Percentiles rank a stretch among this genome's conserved stretches.
phyloP scores from a whole-genome alignment of 2,888 invertebrate genomes.

The Emmelina monodactyla region DNA sequence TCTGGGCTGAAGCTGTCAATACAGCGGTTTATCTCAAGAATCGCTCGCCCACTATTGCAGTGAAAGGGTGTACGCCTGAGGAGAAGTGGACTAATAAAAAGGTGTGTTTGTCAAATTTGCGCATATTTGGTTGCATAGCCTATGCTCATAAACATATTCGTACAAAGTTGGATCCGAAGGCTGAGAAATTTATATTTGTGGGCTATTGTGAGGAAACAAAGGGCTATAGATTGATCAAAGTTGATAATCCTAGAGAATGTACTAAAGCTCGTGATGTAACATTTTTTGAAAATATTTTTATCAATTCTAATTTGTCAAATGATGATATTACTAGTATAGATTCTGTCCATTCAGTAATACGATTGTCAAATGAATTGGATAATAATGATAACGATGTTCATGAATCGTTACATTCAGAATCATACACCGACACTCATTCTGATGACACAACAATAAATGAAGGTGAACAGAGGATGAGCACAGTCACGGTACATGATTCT shows the following conservation, averaged over 20 bases:
- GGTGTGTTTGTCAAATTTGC: slow-evolving; percentile 10
- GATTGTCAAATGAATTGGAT: too few species aligned
- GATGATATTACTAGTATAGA: slow-evolving; percentile 7
- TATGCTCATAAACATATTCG: slow-evolving; percentile 12
- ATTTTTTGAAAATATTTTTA: slow-evolving; percentile 10
- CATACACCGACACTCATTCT: slow-evolving; percentile 2
- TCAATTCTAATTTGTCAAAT: slow-evolving; percentile 5
- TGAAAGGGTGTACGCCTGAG: slow-evolving; percentile 12
- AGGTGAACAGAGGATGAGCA: slow-evolving; percentile 2
- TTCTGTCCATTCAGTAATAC: too few species aligned
- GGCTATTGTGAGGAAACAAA: slow-evolving; percentile 7
- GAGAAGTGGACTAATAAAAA: slow-evolving; percentile 6
- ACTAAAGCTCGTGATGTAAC: slow-evolving; percentile 12
- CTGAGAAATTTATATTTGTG: slow-evolving; percentile 9
- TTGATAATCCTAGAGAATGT: slow-evolving; percentile 7
- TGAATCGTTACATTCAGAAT: slow-evolving; percentile 2
- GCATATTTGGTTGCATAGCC: slow-evolving; percentile 14
- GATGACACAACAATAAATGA: slow-evolving; percentile 5
- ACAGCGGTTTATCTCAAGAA: slow-evolving; percentile 15
- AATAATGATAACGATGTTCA: too few species aligned
- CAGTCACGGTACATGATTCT: slow-evolving; percentile 1
- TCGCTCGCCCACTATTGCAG: slow-evolving; percentile 13
- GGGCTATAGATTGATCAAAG: slow-evolving; percentile 13
- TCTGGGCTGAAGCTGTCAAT: slow-evolving; percentile 15
- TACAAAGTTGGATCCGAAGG: slow-evolving; percentile 13